Evolutionary conservation across 92 coral and sea anemone genomes (phyloP), one percentile per base, ranked within the genome.

Genomic region (Palythoa caribaeorum): DNA sequence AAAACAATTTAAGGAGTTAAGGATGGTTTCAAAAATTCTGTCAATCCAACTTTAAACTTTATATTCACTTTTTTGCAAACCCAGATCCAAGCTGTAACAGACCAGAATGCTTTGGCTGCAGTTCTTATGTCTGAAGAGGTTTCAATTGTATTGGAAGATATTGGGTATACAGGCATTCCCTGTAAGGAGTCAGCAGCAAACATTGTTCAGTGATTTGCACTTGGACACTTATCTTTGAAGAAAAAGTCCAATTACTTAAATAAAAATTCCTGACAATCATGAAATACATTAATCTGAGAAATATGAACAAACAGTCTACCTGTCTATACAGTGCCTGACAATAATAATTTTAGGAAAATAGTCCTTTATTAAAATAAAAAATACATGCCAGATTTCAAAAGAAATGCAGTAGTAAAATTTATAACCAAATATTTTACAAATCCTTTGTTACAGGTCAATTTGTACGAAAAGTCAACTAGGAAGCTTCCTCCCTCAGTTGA

Each of bases 61-160:
- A 57, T 57, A 16, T 57, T 57, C 7, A 44, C 7, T 44, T 44
- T 57, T 57, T 57, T 57, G 63, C 11, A 12, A 12, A 57, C 15
- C 12, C 63, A 12, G 63, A 57, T 57, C 63, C 76, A 71, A 38
- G 76, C 48, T 71, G 50, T 38, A 38, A 71, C 76, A 71, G 76
- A 12, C 51, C 51, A 71, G 51, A 71, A 38, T 38, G n/a, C 37
- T 71, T 38, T 38, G 6, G 76, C 50, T 15, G 17, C 37, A 71
- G 76, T 71, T 71, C 76, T 71, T n/a, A n/a, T 37, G 52, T 37
- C 76, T n/a, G 51, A 71, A 38, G 76, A 71, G 2, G 76, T 71
- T 11, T 71, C 50, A 17, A 71, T 9, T 71, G 76, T 71, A n/a
- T 71, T 71, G 76, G 76, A 71, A 71, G 76, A 71, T 13, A 19